Conservation (phyloP, 2,113 vertebrate genomes). For the Ciconia maguari region DNA sequence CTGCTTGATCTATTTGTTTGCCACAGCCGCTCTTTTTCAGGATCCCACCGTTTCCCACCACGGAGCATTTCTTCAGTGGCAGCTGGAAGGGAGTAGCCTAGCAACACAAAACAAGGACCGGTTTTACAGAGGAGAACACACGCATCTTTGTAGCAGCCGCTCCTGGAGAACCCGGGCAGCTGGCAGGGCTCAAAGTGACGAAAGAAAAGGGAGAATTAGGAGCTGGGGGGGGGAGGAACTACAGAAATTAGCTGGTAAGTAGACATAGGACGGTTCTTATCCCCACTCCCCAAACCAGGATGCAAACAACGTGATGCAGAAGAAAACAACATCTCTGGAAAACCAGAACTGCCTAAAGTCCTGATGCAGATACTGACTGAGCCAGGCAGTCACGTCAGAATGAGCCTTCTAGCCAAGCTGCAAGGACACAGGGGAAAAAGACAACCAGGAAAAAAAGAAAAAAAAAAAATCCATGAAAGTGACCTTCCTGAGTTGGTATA, state of each 20-base stretch:
- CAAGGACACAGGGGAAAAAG: background rate
- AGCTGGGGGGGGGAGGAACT: background rate
- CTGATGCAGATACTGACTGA: background rate
- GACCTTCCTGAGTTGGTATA: background rate
- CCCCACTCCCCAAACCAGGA: background rate
- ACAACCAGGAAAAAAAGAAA: background rate
- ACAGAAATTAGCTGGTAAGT: background rate
- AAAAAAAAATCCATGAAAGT: background rate
- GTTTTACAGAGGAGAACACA: conserved; percentile 70
- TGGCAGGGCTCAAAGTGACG: background rate
- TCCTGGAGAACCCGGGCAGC: background rate
- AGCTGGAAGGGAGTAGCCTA: conserved; percentile 90
- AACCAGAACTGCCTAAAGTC: background rate
- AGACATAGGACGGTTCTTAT: background rate
- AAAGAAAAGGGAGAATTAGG: background rate
- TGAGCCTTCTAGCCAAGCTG: background rate
- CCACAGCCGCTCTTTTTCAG: conserved; percentile 91
- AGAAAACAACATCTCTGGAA: background rate
- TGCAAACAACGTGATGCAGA: background rate
- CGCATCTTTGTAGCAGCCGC: conserved; percentile 46
- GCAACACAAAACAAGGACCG: conserved; percentile 72
- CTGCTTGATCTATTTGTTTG: conserved; percentile 86
- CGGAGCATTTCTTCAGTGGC: conserved; percentile 92
- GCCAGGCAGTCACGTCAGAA: background rate
- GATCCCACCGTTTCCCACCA: conserved; percentile 96